phyloP scores from a whole-genome alignment of 2,797 vertebrate genomes.

The Tenualosa ilisha region DNA sequence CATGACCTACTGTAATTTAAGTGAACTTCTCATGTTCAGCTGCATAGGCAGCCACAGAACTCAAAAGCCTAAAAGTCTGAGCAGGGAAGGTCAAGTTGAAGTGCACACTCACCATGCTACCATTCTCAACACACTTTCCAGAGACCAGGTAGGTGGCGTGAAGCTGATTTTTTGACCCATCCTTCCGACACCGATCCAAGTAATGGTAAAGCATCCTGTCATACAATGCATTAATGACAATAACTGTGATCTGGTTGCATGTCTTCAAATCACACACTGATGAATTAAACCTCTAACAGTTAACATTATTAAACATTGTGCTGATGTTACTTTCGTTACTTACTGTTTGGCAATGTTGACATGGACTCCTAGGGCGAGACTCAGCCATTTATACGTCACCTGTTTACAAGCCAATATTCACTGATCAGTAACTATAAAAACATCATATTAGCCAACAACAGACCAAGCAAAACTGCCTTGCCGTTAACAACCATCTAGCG shows the following conservation, averaged over 20 bases:
- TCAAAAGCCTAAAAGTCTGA: too few relatives aligned
- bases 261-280: background rate
- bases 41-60: too few relatives aligned
- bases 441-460: too few relatives aligned
- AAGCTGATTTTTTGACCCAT: constrained; percentile 81
- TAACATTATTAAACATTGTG: background rate
- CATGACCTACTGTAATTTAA: too few relatives aligned
- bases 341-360: constrained; percentile 97
- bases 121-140: constrained; percentile 82
- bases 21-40: too few relatives aligned
- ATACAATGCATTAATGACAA: background rate
- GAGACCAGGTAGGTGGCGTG: constrained; percentile 92
- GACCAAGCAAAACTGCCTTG: too few relatives aligned
- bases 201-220: constrained; percentile 93
- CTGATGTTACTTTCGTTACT: constrained; percentile 59
- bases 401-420: constrained; percentile 54
- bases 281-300: background rate
- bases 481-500: too few relatives aligned
- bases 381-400: constrained; percentile 98
- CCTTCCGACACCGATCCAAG: constrained; percentile 88
- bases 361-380: constrained; percentile 91
- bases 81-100: background rate
- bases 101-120: constrained; percentile 75
- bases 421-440: background rate
- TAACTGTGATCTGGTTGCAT: background rate